A percentile compares a stretch with the other conserved stretches of the same genome.
phyloP scores from a whole-genome alignment of 2,797 vertebrate species.

The Anolis apletophallus region DNA sequence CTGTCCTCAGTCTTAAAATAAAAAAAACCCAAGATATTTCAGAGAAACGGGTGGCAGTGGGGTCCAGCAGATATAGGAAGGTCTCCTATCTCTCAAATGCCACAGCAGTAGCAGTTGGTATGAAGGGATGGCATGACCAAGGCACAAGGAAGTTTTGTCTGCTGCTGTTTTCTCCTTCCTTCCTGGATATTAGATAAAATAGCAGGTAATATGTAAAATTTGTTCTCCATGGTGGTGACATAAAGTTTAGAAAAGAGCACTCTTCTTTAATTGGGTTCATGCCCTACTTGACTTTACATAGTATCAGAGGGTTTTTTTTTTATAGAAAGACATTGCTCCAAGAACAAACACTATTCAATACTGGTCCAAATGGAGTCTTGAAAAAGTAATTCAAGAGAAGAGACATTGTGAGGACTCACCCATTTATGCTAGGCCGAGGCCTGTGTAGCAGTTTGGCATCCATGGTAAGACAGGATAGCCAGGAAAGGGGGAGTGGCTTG shows the following conservation, averaged over 20 bases:
- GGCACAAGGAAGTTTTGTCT: too few species aligned
- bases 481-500: too few species aligned
- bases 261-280: conserved; percentile 52
- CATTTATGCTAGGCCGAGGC: too few species aligned
- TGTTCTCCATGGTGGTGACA: conserved; percentile 34
- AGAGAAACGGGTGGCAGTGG: too few species aligned
- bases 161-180: not conserved
- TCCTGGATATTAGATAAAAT: conserved; percentile 45
- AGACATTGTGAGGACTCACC: too few species aligned
- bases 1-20: too few species aligned
- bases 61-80: too few species aligned
- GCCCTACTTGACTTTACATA: not conserved
- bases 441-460: too few species aligned
- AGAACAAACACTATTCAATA: conserved; percentile 35
- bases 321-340: conserved; percentile 38
- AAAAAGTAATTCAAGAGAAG: conserved; percentile 38
- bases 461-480: too few species aligned
- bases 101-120: not conserved
- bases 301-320: conserved; percentile 22
- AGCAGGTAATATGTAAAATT: conserved; percentile 40
- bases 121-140: too few species aligned
- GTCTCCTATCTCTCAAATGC: not conserved
- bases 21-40: too few species aligned
- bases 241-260: conserved; percentile 49
- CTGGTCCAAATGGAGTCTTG: conserved; percentile 46